These are phyloP conservation scores for Harpagus bidentatus DNA, from an alignment of 2,113 vertebrate genomes.

Conservation along the genomic window DNA sequence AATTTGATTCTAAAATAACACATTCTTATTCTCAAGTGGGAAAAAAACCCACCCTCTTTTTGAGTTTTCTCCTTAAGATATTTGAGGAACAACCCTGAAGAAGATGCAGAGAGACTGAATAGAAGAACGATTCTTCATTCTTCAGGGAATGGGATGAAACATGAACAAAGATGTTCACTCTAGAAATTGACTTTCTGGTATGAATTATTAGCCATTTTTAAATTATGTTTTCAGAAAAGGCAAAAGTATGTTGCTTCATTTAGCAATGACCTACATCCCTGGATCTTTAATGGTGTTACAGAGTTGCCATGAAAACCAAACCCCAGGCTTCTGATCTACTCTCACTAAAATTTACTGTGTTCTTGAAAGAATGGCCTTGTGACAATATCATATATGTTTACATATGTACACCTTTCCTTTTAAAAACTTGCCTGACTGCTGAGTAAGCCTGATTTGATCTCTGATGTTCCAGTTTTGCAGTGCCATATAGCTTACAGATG, in stretches of 20 bases:
- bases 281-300: neutral
- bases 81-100: neutral
- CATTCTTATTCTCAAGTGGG: neutral
- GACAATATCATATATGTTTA: neutral
- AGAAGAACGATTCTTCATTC: neutral
- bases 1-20: neutral
- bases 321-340: neutral
- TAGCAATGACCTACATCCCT: neutral
- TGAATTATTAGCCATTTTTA: neutral
- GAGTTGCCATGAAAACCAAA: neutral
- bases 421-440: neutral
- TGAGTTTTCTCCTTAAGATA: neutral
- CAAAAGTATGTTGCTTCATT: neutral
- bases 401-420: neutral
- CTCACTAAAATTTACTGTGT: neutral
- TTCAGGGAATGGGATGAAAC: neutral
- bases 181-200: neutral
- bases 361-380: neutral
- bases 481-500: neutral
- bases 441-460: neutral
- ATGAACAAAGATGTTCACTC: neutral
- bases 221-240: neutral
- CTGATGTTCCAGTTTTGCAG: neutral
- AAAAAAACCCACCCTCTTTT: fast-evolving
- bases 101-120: neutral